Evolutionary conservation across 2,888 invertebrate genomes (phyloP), one percentile per base, ranked within the genome.

Genomic region (Cybosia mesomella): DNA sequence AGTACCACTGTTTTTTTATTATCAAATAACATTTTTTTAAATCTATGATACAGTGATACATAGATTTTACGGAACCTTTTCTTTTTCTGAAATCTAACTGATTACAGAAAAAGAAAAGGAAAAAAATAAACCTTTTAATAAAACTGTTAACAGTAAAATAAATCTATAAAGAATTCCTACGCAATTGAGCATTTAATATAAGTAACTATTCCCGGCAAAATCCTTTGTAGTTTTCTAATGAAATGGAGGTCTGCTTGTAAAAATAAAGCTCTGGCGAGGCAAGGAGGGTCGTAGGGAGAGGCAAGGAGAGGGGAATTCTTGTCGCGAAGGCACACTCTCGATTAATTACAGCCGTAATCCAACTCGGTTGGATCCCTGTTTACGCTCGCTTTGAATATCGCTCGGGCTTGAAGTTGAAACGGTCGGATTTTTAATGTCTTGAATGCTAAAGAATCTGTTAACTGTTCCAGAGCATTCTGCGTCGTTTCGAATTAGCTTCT

Each of bases 291-390:
- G 57, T 36, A 59, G 66, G 24, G 11, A 13, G 21, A 53, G 54
- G n/a, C n/a, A n/a, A n/a, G 34, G 64, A 34, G 65, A 28, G 63
- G 65, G 67, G 69, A 64, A 68, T 70, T 67, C 74, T 80, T 81
- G 84, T 85, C 84, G 83, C 82, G 80, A 83, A 84, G 83, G 80
- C 84, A 83, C 80, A 81, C 84, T 83, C 84, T 82, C 87, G 87
- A 89, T 89, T 90, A 89, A 89, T 90, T 89, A 87, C 87, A 73
- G 74, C 70, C 74, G 84, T 85, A 85, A 87, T 85, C 87, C 84
- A 81, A 82, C 77, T 74, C 74, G 67, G 76, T 70, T 58, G 67
- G 64, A 62, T 71, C 66, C 66, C 73, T 77, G 76, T 74, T 75
- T 76, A 74, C 67, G 66, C 67, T 54, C 66, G 61, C 61, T 70